These are phyloP conservation scores for Trichoplusia ni DNA, from an alignment of 1,140 invertebrate species.

Conservation along the genomic window DNA sequence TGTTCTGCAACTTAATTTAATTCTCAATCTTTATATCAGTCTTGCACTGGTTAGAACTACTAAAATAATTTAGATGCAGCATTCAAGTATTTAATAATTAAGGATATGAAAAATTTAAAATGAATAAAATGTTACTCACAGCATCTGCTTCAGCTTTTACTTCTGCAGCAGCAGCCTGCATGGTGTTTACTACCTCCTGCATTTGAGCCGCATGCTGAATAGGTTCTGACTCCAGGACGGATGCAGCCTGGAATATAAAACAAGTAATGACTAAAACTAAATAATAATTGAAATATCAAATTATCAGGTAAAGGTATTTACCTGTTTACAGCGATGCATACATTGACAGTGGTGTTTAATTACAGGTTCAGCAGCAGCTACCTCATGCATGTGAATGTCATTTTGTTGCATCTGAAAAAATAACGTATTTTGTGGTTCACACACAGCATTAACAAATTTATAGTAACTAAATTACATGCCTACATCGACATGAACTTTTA, in stretches of 20 bases:
- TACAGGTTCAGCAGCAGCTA: conserved; percentile 68
- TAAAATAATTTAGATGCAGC: too few relatives aligned
- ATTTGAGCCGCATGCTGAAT: conserved; percentile 70
- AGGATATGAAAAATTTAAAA: not conserved
- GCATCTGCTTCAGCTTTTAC: conserved; percentile 66
- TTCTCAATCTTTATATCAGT: too few relatives aligned
- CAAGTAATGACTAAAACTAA: not conserved
- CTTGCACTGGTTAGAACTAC: too few relatives aligned
- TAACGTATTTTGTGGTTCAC: not conserved
- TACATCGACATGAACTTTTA: too few relatives aligned
- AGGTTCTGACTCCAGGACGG: conserved; percentile 70
- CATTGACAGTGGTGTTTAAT: conserved; percentile 75
- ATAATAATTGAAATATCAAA: too few relatives aligned
- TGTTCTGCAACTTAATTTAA: too few relatives aligned
- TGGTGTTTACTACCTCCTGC: conserved; percentile 65
- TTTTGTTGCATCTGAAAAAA: conserved; percentile 69
- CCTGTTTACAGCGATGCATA: conserved; percentile 77
- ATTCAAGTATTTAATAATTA: too few relatives aligned
- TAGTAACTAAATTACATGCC: too few relatives aligned
- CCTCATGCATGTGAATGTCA: conserved; percentile 69
- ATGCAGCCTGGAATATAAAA: conserved; percentile 51
- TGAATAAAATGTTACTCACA: conserved; percentile 41
- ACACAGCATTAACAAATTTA: not conserved
- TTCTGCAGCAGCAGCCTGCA: conserved; percentile 64
- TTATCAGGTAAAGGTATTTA: too few relatives aligned